phyloP scores from a whole-genome alignment of 1,140 invertebrate genomes.

The Bacillus rossius region DNA sequence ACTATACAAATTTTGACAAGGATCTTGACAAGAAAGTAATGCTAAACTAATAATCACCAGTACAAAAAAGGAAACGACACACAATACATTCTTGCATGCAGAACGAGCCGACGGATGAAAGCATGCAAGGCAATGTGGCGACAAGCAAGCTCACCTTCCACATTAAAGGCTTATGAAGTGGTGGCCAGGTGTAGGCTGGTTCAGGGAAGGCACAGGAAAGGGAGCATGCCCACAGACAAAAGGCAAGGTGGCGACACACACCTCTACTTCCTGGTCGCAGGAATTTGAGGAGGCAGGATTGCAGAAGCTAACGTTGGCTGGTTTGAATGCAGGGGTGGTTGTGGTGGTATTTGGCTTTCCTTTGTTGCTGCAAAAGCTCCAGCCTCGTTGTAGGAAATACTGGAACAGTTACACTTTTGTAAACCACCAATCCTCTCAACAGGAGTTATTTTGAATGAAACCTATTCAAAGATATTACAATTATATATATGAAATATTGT shows the following conservation, averaged over 20 bases:
- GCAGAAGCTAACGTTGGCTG: slow-evolving; percentile 5
- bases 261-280: slow-evolving; percentile 25
- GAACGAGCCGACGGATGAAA: no score
- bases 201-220: slow-evolving; percentile 50
- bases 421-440: no score
- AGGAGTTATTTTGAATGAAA: background rate
- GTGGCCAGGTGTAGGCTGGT: slow-evolving; percentile 58
- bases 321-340: slow-evolving; percentile 5
- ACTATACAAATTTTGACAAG: no score
- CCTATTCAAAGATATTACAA: no score
- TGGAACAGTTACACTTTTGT: no score
- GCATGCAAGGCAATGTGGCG: background rate
- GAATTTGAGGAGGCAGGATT: slow-evolving; percentile 35
- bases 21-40: no score
- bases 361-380: slow-evolving; percentile 39
- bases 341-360: slow-evolving; percentile 3
- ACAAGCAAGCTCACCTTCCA: slow-evolving; percentile 53
- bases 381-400: slow-evolving; percentile 40
- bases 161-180: slow-evolving; percentile 58
- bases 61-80: no score
- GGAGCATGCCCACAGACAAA: slow-evolving; percentile 30
- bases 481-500: no score
- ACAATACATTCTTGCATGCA: no score
- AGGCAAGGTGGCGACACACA: slow-evolving; percentile 35
- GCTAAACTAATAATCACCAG: no score